Conservation (phyloP, 2,797 vertebrate species). For the Hirundo rustica region DNA sequence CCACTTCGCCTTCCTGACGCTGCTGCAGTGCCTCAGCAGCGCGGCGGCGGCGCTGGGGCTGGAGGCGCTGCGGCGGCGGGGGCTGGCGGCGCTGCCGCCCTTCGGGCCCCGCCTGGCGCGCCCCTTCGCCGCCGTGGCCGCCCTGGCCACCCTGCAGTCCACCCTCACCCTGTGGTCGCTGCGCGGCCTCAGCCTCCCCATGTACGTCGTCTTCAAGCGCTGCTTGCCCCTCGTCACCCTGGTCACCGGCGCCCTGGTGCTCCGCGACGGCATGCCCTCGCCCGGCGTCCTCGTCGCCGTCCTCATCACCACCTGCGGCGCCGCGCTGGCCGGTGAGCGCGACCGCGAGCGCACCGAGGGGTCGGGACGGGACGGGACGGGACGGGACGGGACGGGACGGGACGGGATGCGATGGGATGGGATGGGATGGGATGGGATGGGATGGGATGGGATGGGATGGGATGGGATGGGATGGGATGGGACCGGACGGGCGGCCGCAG, state of each 20-base stretch:
- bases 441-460: too few relatives aligned
- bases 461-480: too few relatives aligned
- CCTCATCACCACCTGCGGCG: slow-evolving; percentile 91
- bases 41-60: slow-evolving; percentile 86
- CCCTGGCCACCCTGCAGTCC: slow-evolving; percentile 93
- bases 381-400: too few relatives aligned
- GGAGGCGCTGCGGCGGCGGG: slow-evolving; percentile 86
- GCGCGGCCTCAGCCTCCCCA: slow-evolving; percentile 93
- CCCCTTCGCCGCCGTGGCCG: slow-evolving; percentile 86
- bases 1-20: slow-evolving; percentile 90
- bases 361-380: not conserved
- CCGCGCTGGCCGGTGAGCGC: slow-evolving; percentile 89
- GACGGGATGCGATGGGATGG: too few relatives aligned
- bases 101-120: slow-evolving; percentile 87
- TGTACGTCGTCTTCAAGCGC: slow-evolving; percentile 98
- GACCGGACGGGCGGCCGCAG: not conserved
- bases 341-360: not conserved
- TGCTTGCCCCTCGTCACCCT: slow-evolving; percentile 94
- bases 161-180: slow-evolving; percentile 94
- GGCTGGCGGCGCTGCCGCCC: slow-evolving; percentile 86
- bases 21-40: slow-evolving; percentile 93
- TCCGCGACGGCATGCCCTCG: slow-evolving; percentile 89
- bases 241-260: slow-evolving; percentile 88
- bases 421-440: not conserved
- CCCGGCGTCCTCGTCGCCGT: slow-evolving; percentile 88